phyloP scores from a whole-genome alignment of 2,888 invertebrate genomes.

The Luperina nickerlii region DNA sequence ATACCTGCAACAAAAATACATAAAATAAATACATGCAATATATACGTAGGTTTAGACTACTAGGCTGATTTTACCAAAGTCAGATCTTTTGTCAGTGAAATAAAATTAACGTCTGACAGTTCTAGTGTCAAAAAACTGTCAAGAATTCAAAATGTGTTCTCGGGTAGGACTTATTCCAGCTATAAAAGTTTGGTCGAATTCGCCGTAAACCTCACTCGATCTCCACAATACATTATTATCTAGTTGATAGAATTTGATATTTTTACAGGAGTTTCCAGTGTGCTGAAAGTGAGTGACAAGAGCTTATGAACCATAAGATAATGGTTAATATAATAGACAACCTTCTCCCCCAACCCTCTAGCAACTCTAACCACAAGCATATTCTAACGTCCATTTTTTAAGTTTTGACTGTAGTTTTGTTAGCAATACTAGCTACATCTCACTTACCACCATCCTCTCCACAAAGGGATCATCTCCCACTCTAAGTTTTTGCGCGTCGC shows the following conservation, averaged over 20 bases:
- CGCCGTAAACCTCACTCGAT: neutral
- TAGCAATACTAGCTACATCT: neutral
- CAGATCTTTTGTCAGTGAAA: too few species aligned
- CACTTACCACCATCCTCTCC: constrained; percentile 14
- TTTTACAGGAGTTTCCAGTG: neutral
- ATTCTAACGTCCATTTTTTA: neutral
- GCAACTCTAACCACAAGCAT: neutral
- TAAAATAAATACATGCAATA: neutral
- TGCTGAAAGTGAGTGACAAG: neutral
- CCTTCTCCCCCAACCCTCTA: neutral
- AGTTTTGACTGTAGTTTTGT: neutral
- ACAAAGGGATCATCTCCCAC: constrained; percentile 42
- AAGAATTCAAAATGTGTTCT: too few species aligned
- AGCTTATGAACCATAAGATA: neutral
- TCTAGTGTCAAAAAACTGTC: too few species aligned
- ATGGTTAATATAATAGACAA: neutral
- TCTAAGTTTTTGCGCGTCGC: constrained; percentile 48
- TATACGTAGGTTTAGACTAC: too few species aligned
- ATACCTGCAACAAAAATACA: neutral
- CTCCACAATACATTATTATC: neutral
- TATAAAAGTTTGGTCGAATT: too few species aligned
- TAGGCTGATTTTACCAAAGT: too few species aligned
- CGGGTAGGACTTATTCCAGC: too few species aligned
- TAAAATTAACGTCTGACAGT: too few species aligned
- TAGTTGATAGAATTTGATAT: neutral